phyloP scores from a whole-genome alignment of 2,113 vertebrate genomes.

The Onychostruthus taczanowskii region DNA sequence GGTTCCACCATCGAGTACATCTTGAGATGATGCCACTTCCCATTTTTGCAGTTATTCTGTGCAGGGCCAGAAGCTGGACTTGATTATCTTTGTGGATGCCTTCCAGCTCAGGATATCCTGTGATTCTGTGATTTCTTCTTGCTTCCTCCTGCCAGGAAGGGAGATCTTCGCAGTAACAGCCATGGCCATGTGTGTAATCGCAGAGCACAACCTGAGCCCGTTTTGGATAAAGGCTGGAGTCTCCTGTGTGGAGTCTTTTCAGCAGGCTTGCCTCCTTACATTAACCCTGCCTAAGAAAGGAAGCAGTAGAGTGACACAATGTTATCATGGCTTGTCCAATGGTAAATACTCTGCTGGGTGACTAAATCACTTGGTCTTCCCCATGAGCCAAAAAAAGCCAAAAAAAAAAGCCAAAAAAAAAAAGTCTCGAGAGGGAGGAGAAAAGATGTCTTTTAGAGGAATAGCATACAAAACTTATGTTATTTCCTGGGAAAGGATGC shows the following conservation, averaged over 20 bases:
- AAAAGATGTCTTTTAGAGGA: not conserved
- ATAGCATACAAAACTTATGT: not conserved
- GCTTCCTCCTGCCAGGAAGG: not conserved
- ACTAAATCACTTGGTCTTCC: not conserved
- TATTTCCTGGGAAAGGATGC: not conserved
- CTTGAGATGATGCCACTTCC: not conserved
- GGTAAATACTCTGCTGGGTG: not conserved
- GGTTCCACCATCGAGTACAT: not conserved
- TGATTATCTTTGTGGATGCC: not conserved
- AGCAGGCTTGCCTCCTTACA: not conserved
- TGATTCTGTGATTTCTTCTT: not conserved
- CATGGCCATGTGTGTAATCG: rapidly evolving
- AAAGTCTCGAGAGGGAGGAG: not conserved
- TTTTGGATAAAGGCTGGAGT: not conserved
- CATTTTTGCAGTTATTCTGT: not conserved
- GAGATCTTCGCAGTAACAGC: rapidly evolving
- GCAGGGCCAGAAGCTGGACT: not conserved
- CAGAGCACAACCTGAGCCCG: not conserved
- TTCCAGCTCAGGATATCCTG: not conserved
- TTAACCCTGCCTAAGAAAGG: not conserved
- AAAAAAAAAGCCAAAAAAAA: not conserved
- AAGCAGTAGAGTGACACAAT: not conserved
- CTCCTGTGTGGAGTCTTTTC: not conserved
- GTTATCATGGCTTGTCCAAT: not conserved
- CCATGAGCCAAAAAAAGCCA: not conserved